Evolutionary conservation across 1,140 invertebrate genomes (phyloP), one percentile per base, ranked within the genome.

Genomic region (Macrobrachium rosenbergii): DNA sequence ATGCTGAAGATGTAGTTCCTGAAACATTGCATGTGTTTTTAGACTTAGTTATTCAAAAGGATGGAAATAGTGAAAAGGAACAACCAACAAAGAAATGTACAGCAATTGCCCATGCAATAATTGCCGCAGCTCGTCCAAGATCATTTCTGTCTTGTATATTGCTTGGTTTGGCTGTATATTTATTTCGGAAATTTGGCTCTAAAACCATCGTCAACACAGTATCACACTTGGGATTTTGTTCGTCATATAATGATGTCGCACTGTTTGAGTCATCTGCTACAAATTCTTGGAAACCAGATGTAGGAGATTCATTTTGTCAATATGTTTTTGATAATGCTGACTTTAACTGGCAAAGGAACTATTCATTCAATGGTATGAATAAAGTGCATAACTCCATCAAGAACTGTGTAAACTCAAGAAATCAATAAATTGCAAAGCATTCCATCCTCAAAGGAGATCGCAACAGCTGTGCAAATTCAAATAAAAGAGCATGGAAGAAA

Each of bases 151-250:
- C 69, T 75, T 75, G 6, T 64, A 60, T 75, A 75, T 75, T 73
- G 43, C n/a, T 83, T 75, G 82, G 43, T 67, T 67, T 67, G 64
- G 64, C 5, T 12, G 64, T 75, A 69, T 60, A 59, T 59, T 73
- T 83, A 83, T 83, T 83, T 83, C 16, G 67, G 45, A 75, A 83
- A 83, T 17, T 62, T 75, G 82, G 64, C 45, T 83, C 58, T 75
- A 75, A 12, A 52, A 52, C 52, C 12, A 52, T 52, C 12, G 52
- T 52, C 12, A 52, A 52, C 7, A 52, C 12, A 5, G 7, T 8
- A 52, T 52, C 52, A 52, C 7, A 52, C 52, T 52, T 52, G 7
- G 7, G 52, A 52, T 52, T 52, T 52, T 52, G 52, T 52, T 52
- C 52, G 7, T 2, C 52, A 8, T 52, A 52, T 12, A 52, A 52